A percentile compares a stretch with the other conserved stretches of the same genome.
Evolutionary conservation across 2,113 vertebrate species (phyloP).

Genomic region (Saccopteryx bilineata): DNA sequence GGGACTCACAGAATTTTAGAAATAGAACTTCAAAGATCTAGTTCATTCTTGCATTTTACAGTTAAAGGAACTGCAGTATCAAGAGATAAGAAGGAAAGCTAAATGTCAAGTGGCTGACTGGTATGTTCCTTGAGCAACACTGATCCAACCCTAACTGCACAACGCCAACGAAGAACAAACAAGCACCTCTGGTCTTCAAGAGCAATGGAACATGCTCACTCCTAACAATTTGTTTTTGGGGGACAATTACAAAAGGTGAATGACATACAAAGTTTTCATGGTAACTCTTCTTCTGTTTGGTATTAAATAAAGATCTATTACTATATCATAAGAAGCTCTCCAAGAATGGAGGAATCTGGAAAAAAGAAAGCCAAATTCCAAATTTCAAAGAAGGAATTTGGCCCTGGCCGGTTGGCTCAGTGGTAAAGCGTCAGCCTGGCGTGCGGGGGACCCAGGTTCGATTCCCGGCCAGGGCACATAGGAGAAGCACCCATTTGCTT

Average conservation of each 20-base stretch:
- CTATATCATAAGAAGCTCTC: conserved; percentile 21
- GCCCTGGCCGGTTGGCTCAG: too few relatives aligned
- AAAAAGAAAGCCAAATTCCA: conserved; percentile 8
- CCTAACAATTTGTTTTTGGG: background rate
- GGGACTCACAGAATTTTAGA: conserved; percentile 34
- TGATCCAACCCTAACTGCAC: background rate
- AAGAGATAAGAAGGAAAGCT: background rate
- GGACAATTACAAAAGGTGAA: background rate
- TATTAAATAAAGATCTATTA: conserved; percentile 40
- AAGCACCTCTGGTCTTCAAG: background rate
- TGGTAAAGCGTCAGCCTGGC: too few relatives aligned
- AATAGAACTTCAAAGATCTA: conserved; percentile 30
- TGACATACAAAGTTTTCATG: conserved; percentile 44
- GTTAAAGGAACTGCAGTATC: background rate
- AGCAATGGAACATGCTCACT: background rate
- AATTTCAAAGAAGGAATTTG: conserved; percentile 33
- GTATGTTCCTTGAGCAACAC: background rate
- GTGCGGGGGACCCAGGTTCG: too few relatives aligned
- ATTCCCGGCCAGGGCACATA: too few relatives aligned
- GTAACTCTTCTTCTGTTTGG: conserved; percentile 8
- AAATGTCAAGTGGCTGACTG: background rate
- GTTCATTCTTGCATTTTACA: background rate
- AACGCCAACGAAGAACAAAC: background rate
- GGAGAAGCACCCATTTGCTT: too few relatives aligned
- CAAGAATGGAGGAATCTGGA: conserved; percentile 21